phyloP scores from a whole-genome alignment of 2,113 vertebrate genomes.

The Potamarius usumacintae region DNA sequence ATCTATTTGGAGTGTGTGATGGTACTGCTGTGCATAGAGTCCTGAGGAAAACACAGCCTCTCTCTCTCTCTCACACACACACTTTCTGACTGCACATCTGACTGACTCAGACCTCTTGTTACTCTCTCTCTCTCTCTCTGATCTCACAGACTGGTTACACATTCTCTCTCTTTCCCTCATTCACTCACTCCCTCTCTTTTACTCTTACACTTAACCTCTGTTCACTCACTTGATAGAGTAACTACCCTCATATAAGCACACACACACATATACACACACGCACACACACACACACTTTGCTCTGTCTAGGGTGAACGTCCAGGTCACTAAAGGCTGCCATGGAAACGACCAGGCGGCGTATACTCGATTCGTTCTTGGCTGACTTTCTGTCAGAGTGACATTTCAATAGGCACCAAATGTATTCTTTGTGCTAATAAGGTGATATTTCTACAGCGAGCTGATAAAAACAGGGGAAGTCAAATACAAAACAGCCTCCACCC shows the following conservation, averaged over 20 bases:
- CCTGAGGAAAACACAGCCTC: slow-evolving; percentile 48
- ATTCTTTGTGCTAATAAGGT: slow-evolving; percentile 71
- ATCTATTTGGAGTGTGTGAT: slow-evolving; percentile 29
- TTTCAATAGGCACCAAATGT: slow-evolving; percentile 56
- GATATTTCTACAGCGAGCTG: slow-evolving; percentile 70
- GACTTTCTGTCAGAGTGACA: slow-evolving; percentile 54
- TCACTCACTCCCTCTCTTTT: slow-evolving; percentile 34
- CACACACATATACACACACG: slow-evolving; percentile 31
- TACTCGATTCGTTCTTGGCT: slow-evolving; percentile 62
- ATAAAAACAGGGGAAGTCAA: slow-evolving; percentile 67
- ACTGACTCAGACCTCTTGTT: slow-evolving; percentile 34
- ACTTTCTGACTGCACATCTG: slow-evolving; percentile 41
- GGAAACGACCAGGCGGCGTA: slow-evolving; percentile 61
- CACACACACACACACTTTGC: slow-evolving; percentile 50
- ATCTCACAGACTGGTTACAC: slow-evolving; percentile 16
- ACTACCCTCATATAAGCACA: not conserved
- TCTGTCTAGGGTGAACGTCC: slow-evolving; percentile 68
- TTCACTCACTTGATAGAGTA: slow-evolving; percentile 42
- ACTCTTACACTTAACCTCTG: slow-evolving; percentile 46
- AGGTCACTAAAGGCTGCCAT: slow-evolving; percentile 71
- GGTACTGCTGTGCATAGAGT: slow-evolving; percentile 38
- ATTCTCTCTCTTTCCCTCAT: slow-evolving; percentile 35
- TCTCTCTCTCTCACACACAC: slow-evolving; percentile 2
- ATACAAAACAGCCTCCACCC: slow-evolving; percentile 47
- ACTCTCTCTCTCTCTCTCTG: slow-evolving; percentile 29